Base-by-base conservation (phyloP, 2,888 invertebrate species). In the Dyspetes luteomarginatus region DNA sequence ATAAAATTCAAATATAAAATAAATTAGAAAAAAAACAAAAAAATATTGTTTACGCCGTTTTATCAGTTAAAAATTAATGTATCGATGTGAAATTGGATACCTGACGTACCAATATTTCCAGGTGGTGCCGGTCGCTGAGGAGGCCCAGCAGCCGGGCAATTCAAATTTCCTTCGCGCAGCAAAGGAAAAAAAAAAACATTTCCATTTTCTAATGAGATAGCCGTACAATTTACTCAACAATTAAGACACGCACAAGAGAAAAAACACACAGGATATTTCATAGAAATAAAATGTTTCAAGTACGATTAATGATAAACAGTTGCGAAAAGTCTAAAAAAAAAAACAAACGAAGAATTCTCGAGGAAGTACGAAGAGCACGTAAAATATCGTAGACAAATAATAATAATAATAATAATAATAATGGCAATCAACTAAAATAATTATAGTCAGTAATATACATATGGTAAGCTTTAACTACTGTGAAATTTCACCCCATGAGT, bases 81-180 rank as follows among this genome's bases (percentile, higher is more conserved):
- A 12, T 36, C 36, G 5, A 2, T 36, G 36, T 15, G 41, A 12
- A 22, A 41, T 48, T n/a, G 28, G 52, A 41, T 62, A 41, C 65
- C 30, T 67, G 83, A 91, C 92, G 83, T 92, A 92, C 92, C 92
- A 81, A 92, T 91, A 85, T 86, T 91, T 86, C 89, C 87, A 80
- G 92, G 92, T 85, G 92, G 92, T 87, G 90, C 88, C 83, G 92
- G 92, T 89, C 92, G 90, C 89, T 91, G 91, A 67, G 91, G 91
- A 83, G 88, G 88, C 86, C 87, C 89, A 87, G 85, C 62, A 28
- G 73, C 81, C 75, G 88, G 85, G 85, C 88, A 85, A 82, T 81
- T 84, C 84, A 88, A 83, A 76, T 86, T 88, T 88, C 90, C 91
- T 91, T 88, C 83, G 87, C 82, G 90, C 90, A 88, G 90, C 91